Percentiles rank a stretch among this genome's conserved stretches.
These are phyloP conservation scores for Stenolophus ochropezus DNA, from an alignment of 2,888 invertebrate species.

Conservation along the genomic window DNA sequence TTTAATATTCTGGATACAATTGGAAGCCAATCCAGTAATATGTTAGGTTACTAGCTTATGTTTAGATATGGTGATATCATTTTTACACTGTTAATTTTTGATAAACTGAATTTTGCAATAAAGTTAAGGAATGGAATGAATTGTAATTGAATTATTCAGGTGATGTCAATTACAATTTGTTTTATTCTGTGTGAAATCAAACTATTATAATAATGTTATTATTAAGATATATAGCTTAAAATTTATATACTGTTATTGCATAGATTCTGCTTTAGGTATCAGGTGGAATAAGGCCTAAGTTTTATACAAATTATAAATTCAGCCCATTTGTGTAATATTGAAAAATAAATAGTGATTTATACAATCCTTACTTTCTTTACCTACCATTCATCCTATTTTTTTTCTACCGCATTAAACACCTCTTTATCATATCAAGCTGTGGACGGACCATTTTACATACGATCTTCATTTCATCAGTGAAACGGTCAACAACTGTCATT, in stretches of 20 bases:
- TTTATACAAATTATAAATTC: conserved; percentile 57
- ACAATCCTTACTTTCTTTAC: conserved; percentile 13
- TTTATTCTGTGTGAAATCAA: conserved; percentile 38
- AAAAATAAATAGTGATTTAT: conserved; percentile 58
- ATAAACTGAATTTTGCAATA: conserved; percentile 35
- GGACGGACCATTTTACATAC: too few species aligned
- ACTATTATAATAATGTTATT: conserved; percentile 56
- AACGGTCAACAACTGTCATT: too few species aligned
- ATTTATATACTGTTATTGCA: conserved; percentile 56
- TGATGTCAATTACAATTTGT: neutral
- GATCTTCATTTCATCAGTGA: too few species aligned
- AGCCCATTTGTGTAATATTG: conserved; percentile 54
- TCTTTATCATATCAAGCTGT: too few species aligned
- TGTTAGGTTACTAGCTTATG: conserved; percentile 26
- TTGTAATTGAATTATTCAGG: neutral
- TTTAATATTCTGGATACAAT: conserved; percentile 18
- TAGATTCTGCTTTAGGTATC: conserved; percentile 59
- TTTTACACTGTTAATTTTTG: conserved; percentile 45
- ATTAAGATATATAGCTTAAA: conserved; percentile 58
- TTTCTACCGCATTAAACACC: neutral
- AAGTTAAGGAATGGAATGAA: neutral
- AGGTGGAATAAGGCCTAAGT: conserved; percentile 55
- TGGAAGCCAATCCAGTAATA: conserved; percentile 48
- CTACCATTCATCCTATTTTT: conserved; percentile 38
- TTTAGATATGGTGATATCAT: conserved; percentile 48